Base-by-base conservation (phyloP, 1,140 invertebrate species). In the Ceratina australensis region DNA sequence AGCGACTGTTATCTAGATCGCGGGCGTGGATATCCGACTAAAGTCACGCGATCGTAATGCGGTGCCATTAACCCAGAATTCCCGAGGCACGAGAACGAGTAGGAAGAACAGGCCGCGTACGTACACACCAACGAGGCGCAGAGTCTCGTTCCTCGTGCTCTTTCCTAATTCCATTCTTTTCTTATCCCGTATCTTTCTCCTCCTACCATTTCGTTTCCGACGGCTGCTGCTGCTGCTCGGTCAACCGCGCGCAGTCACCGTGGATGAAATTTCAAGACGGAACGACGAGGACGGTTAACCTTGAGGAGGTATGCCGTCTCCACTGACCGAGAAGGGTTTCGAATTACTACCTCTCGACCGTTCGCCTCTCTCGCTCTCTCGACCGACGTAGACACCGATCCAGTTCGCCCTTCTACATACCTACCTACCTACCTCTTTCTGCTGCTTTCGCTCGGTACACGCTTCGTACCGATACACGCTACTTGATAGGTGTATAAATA, bases 1-100 rank as follows among this genome's bases (percentile, higher is more conserved):
- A 63, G 33, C 33, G 33, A 42, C 52, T 72, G 52, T 66, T 54
- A 82, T 82, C 80, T 60, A 82, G 65, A 83, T 83, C 81, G 81
- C 76, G 81, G 57, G 80, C 81, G 80, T 69, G 78, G 78, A 84
- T 83, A 82, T 84, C 78, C 65, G 65, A 64, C 76, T 82, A 78
- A 82, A 87, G 88, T 89, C 88, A 89, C 88, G 88, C 88, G 87
- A 89, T 82, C 86, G 82, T 80, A 83, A 86, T 86, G 77, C 77
- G 87, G 87, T 90, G 89, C 89, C 88, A 90, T 90, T 90, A 90
- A 90, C 89, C 89, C 82, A 90, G 89, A 89, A 90, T 90, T 83
- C 78, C 84, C 82, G 79, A 82, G 85, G 83, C 82, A 86, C 85
- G 82, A 77, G 66, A 81, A 80, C 82, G 59, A n/a, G n/a, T 33